Evolutionary conservation across 1,140 invertebrate species (phyloP).

Genomic region (Nixonia krombeini): DNA sequence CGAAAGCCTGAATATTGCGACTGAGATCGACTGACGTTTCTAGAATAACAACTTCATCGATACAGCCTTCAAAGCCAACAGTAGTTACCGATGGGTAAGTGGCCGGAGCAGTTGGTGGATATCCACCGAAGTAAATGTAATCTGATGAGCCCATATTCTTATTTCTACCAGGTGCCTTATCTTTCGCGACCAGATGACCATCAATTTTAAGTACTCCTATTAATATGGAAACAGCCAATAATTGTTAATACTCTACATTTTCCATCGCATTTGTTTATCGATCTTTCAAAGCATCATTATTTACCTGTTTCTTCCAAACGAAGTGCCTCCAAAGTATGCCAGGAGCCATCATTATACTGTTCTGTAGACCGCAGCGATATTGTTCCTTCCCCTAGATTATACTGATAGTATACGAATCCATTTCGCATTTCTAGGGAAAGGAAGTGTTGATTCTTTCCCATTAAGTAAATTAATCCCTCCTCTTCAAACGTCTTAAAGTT

Average conservation of each 20-base stretch:
- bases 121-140: constrained; percentile 91
- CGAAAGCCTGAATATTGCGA: constrained; percentile 82
- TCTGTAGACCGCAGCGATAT: constrained; percentile 73
- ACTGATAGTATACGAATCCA: constrained; percentile 82
- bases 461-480: constrained; percentile 90
- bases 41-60: constrained; percentile 85
- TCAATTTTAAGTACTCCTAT: constrained; percentile 82
- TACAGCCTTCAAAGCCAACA: constrained; percentile 93
- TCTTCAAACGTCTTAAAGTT: constrained; percentile 89
- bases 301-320: constrained; percentile 75
- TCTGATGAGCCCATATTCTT: constrained; percentile 74
- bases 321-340: constrained; percentile 83
- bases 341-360: constrained; percentile 85
- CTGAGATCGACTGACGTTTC: constrained; percentile 84
- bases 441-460: constrained; percentile 82
- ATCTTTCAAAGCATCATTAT: no score
- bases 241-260: no score
- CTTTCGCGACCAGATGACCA: constrained; percentile 65
- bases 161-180: constrained; percentile 55
- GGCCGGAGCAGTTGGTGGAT: constrained; percentile 75
- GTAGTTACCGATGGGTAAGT: constrained; percentile 77
- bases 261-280: no score
- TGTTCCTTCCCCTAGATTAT: constrained; percentile 78
- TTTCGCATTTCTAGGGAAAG: constrained; percentile 87
- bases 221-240: background rate